Base-by-base conservation (phyloP, 2,888 invertebrate species). In the Trachelus troglodyta region DNA sequence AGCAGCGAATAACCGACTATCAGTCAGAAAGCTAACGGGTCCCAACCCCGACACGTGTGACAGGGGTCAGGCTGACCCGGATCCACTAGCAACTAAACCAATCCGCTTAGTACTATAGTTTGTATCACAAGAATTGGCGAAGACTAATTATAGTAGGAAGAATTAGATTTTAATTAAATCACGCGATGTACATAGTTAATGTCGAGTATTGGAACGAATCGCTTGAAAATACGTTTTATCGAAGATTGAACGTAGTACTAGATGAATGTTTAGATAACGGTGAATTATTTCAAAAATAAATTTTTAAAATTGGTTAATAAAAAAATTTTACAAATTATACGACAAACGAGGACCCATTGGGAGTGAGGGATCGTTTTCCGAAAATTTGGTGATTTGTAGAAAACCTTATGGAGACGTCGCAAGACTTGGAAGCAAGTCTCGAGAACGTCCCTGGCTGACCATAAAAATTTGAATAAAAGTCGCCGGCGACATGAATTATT, bases 401-500 rank as follows among this genome's bases (percentile, higher is more conserved):
- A 80, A 80, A 79, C 81, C 80, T 82, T 74, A 77, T 80, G 77
- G 80, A 79, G 75, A 79, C 78, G 79, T 76, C 12, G 76, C 75
- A 75, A 73, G 71, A 37, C 79, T 40, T 69, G 79, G 75, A 56
- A 56, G 23, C 56, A 2, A 56, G 56, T 56, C 56, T 23, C 56
- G 9, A 56, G 56, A 56, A 56, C 56, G 56, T 56, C 23, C 23
- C 56, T 15, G 56, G 56, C 23, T 56, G 56, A 56, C 71, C 31
- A 71, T 34, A 34, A 71, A 71, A 71, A 71, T 71, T 71, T 71
- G 71, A 71, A 71, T 71, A 71, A 71, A 71, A 33, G 71, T 71
- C 71, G 71, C 77, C 34, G 40, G 77, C 76, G 12, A 34, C 78
- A 84, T 84, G 84, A 84, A 84, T 84, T 83, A 84, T 84, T 84